These are phyloP conservation scores for Temnothorax rugatulus DNA, from an alignment of 2,888 invertebrate species.

Conservation along the genomic window DNA sequence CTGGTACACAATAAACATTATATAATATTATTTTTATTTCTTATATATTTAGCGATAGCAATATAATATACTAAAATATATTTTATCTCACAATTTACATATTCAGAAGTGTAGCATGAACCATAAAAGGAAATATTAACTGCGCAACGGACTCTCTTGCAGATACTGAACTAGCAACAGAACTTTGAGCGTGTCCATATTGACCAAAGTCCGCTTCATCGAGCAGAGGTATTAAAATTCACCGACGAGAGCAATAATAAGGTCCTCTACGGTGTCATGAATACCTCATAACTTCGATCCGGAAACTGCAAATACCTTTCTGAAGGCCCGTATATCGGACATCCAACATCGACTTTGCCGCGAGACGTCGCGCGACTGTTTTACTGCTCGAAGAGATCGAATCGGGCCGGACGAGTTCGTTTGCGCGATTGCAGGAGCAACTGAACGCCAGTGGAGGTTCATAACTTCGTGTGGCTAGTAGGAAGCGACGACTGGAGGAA, in stretches of 20 bases:
- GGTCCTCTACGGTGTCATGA: slow-evolving; percentile 35
- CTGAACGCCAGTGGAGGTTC: slow-evolving; percentile 65
- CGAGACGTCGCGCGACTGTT: slow-evolving; percentile 34
- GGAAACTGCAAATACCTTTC: slow-evolving; percentile 52
- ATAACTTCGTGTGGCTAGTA: slow-evolving; percentile 67
- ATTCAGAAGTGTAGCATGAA: not conserved
- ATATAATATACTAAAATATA: not conserved
- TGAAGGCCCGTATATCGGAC: slow-evolving; percentile 29
- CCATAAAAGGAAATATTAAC: slow-evolving; percentile 24
- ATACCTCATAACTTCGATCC: slow-evolving; percentile 52
- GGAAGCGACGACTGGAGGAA: slow-evolving; percentile 15
- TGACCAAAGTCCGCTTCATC: slow-evolving; percentile 46
- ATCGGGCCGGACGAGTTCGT: slow-evolving; percentile 52
- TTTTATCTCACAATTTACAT: not conserved
- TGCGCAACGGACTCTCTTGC: not conserved
- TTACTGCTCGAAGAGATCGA: slow-evolving; percentile 59
- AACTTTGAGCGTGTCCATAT: slow-evolving; percentile 34
- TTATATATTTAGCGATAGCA: not conserved
- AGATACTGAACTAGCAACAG: slow-evolving; percentile 4
- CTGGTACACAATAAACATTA: not conserved
- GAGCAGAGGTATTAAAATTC: slow-evolving; percentile 52
- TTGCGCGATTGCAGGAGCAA: slow-evolving; percentile 47
- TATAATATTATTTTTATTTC: not conserved
- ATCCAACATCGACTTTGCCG: slow-evolving; percentile 32
- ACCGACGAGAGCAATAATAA: slow-evolving; percentile 45